Evolutionary conservation across 35 echinoderm and acorn worm genomes (phyloP).

Genomic region (Heliocidaris tuberculata): DNA sequence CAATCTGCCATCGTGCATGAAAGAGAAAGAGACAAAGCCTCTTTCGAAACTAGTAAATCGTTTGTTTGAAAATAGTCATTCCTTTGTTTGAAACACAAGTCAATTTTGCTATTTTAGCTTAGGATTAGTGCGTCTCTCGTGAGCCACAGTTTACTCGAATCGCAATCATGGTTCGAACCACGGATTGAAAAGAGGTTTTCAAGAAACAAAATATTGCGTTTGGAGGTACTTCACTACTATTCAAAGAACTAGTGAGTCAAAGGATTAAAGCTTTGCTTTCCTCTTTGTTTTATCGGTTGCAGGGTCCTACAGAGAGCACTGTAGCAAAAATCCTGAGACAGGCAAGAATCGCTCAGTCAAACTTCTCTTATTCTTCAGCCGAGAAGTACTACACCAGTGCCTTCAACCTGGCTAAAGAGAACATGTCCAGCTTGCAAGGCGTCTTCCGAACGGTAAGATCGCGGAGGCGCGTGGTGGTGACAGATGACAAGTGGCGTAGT

Average conservation of each 20-base stretch:
- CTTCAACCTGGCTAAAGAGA: slow-evolving; percentile 1
- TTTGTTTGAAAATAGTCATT: not conserved
- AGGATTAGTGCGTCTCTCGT: too few relatives aligned
- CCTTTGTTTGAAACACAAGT: not conserved
- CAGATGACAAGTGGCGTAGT: too few relatives aligned
- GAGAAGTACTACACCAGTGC: slow-evolving; percentile 32
- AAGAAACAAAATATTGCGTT: not conserved
- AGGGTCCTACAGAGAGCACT: not conserved
- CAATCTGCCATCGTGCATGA: not conserved
- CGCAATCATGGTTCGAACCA: not conserved
- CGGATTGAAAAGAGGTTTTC: not conserved
- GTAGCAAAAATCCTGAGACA: not conserved
- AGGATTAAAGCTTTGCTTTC: not conserved
- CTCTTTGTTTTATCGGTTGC: too few relatives aligned
- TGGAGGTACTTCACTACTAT: not conserved
- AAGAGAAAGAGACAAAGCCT: not conserved
- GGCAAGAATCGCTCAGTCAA: not conserved
- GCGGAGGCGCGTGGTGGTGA: too few relatives aligned
- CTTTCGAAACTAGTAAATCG: not conserved
- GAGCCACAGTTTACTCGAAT: not conserved
- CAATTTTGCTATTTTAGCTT: not conserved
- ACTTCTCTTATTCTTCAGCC: slow-evolving; percentile 36
- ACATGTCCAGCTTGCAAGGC: not conserved
- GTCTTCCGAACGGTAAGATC: not conserved
- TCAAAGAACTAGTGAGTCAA: not conserved